Evolutionary conservation across 37 sponge, comb jelly and placozoan species (phyloP).

Genomic region (Chondrosia reniformis): DNA sequence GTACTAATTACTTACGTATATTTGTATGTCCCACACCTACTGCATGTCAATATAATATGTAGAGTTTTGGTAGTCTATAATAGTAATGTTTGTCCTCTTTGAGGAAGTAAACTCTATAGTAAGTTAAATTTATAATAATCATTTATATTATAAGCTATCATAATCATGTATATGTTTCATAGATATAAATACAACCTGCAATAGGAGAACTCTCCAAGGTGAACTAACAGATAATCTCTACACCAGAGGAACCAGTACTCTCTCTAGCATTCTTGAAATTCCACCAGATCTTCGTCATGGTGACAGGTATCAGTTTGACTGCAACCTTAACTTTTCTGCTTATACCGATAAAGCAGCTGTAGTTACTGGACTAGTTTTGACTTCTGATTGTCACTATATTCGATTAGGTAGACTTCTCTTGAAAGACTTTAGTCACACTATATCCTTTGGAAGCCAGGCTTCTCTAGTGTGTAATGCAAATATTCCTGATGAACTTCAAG

Average conservation of each 20-base stretch:
- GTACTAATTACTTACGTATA: too few relatives aligned
- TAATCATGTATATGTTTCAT: too few relatives aligned
- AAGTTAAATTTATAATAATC: too few relatives aligned
- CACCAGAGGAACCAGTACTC: background rate
- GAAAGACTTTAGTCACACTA: background rate
- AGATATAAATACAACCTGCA: too few relatives aligned
- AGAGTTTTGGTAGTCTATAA: too few relatives aligned
- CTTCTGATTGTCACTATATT: background rate
- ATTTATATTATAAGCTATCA: too few relatives aligned
- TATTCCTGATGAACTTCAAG: background rate
- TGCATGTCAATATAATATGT: too few relatives aligned
- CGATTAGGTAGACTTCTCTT: background rate
- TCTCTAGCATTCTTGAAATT: background rate
- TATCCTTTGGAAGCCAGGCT: background rate
- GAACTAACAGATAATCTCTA: background rate
- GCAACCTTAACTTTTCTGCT: background rate
- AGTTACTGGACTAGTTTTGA: background rate
- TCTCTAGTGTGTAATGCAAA: background rate
- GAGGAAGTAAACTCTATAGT: too few relatives aligned
- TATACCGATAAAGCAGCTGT: background rate
- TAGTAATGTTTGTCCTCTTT: too few relatives aligned
- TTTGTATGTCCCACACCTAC: too few relatives aligned
- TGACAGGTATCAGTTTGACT: conserved; percentile 3
- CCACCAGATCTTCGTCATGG: conserved; percentile 5
- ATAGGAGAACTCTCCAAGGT: background rate